Evolutionary conservation across 2,113 vertebrate genomes (phyloP), one percentile per base, ranked within the genome.

Genomic region (Dunckerocampus dactyliophorus): DNA sequence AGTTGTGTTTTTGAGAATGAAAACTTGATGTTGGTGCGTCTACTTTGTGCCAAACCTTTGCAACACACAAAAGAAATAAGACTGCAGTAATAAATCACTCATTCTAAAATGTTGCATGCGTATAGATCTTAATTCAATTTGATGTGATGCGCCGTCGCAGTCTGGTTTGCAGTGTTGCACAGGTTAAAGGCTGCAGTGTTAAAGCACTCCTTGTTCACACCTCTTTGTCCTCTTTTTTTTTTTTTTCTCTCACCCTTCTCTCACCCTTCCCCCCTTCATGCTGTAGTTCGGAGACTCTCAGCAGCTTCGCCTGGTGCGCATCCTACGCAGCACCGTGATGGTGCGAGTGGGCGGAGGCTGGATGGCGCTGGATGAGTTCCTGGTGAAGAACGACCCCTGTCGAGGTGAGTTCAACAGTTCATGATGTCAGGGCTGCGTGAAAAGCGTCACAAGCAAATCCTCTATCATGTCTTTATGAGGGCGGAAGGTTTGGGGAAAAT

Each of bases 301-400:
- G 77, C 96, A 98, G 79, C 91, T 98, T 21, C 94, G 97, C 5
- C 92, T 99, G 8, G 97, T 99, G 57, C 93, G 97, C 10, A 99
- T 99, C 83, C 86, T 98, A 3, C 90, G 96, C 73, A 99, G 97
- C 76, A 99, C 97, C 0, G 97, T 98, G 73, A 99, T 99, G 97
- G 97, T 99, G 75, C 94, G 97, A 1, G 97, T 99, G 22, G 97
- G 97, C 61, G 97, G 97, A 45, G 97, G 97, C 79, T 99, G 97
- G 97, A 99, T 99, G 97, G 96, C 97, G 0, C 92, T 99, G 1
- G 96, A 98, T 72, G 96, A 99, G 85, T 99, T 99, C 86, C 88
- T 99, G 58, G 97, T 99, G 86, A 99, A 98, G 91, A 98, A 99
- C 1, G 97, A 99, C 86, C 97, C 97, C 9, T 99, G 97, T 87